Conservation (phyloP, 2,888 invertebrate genomes). For the Operophtera brumata region DNA sequence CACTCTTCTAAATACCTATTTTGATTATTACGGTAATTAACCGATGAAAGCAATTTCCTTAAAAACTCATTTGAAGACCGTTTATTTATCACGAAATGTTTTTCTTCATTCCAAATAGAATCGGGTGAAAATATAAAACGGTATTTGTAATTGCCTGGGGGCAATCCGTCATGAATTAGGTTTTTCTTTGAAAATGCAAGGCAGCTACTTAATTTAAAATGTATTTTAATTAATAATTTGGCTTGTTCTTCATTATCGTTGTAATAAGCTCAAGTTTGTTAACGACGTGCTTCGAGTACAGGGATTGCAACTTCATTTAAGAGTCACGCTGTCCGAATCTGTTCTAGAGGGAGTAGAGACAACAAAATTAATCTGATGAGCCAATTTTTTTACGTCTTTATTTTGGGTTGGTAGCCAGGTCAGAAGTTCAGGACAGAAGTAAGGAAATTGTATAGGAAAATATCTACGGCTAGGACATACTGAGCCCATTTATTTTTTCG, state of each 20-base stretch:
- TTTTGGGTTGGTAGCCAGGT: too few relatives aligned
- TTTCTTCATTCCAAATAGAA: conserved; percentile 39
- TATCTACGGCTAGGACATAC: too few relatives aligned
- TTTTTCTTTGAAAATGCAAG: conserved; percentile 21
- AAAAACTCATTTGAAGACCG: conserved; percentile 28
- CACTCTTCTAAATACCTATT: not conserved
- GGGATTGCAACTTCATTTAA: conserved; percentile 72
- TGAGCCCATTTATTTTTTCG: too few relatives aligned
- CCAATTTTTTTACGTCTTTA: not conserved
- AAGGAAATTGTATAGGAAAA: too few relatives aligned
- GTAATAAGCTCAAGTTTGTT: conserved; percentile 21
- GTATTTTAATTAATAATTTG: conserved; percentile 17
- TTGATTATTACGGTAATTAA: conserved; percentile 9
- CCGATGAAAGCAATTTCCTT: conserved; percentile 20
- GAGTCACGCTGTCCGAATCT: conserved; percentile 53
- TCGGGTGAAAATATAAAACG: conserved; percentile 16
- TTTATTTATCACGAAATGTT: conserved; percentile 30
- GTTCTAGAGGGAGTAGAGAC: conserved; percentile 25
- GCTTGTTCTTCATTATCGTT: not conserved
- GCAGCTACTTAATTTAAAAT: conserved; percentile 12
- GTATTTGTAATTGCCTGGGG: conserved; percentile 21
- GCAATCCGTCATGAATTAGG: conserved; percentile 11
- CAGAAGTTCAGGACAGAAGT: too few relatives aligned
- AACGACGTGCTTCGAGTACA: conserved; percentile 46
- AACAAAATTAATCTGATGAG: conserved; percentile 28